These are phyloP conservation scores for Opisthograptis luteolata DNA, from an alignment of 2,888 invertebrate species.

Conservation along the genomic window DNA sequence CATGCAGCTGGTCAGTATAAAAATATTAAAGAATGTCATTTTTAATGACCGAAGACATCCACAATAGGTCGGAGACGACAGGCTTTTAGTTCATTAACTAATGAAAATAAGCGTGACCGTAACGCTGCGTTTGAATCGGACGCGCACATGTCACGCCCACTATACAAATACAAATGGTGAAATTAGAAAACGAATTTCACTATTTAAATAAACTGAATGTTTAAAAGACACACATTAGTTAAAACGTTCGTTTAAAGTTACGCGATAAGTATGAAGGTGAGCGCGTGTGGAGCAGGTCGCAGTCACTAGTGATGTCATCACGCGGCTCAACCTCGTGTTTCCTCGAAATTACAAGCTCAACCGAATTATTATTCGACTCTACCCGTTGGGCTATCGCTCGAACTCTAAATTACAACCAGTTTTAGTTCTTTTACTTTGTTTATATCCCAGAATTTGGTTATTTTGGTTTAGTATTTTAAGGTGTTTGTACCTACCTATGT, in stretches of 20 bases:
- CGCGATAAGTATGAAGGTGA: constrained; percentile 63
- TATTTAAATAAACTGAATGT: constrained; percentile 17
- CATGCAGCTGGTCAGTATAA: constrained; percentile 7
- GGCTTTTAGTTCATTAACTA: constrained; percentile 60
- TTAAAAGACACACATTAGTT: constrained; percentile 28
- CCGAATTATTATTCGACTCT: constrained; percentile 69
- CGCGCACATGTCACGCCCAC: constrained; percentile 48
- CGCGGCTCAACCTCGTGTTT: constrained; percentile 63
- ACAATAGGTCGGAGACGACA: constrained; percentile 42
- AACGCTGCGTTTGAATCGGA: constrained; percentile 45
- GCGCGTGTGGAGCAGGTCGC: constrained; percentile 54
- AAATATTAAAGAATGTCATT: constrained; percentile 26
- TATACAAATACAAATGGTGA: constrained; percentile 35
- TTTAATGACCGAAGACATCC: constrained; percentile 39
- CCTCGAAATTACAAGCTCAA: constrained; percentile 71
- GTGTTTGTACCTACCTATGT: constrained; percentile 5
- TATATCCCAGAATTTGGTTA: constrained; percentile 42
- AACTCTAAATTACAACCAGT: constrained; percentile 67
- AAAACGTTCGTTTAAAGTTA: constrained; percentile 37
- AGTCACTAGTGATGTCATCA: constrained; percentile 70
- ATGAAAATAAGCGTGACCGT: constrained; percentile 71
- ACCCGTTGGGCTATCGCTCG: constrained; percentile 61
- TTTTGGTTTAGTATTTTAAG: constrained; percentile 32
- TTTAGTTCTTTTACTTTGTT: constrained; percentile 58
- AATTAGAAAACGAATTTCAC: constrained; percentile 32